phyloP scores from a whole-genome alignment of 2,113 vertebrate genomes.

The Hippoglossus stenolepis region DNA sequence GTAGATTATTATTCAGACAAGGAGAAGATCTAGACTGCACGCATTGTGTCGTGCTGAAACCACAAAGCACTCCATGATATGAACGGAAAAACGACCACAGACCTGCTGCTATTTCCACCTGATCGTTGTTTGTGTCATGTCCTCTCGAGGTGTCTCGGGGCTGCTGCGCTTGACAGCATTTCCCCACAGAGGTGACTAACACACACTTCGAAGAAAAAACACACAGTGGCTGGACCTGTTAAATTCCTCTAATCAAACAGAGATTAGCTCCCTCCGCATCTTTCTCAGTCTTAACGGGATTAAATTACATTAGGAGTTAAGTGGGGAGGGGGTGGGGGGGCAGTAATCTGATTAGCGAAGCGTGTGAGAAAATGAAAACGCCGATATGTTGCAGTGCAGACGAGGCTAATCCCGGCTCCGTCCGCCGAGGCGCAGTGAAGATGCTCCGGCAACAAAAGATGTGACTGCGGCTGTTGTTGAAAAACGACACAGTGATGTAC shows the following conservation, averaged over 20 bases:
- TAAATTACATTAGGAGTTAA: slow-evolving; percentile 45
- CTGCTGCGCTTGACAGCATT: not conserved
- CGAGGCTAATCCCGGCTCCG: slow-evolving; percentile 29
- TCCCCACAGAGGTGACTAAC: not conserved
- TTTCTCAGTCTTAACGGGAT: slow-evolving; percentile 50
- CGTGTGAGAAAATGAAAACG: slow-evolving; percentile 59
- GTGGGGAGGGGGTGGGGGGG: not conserved
- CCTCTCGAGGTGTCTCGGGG: not conserved
- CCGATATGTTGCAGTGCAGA: slow-evolving; percentile 29
- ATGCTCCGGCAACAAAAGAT: slow-evolving; percentile 57
- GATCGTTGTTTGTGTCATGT: not conserved
- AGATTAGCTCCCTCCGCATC: slow-evolving; percentile 29
- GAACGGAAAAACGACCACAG: not conserved
- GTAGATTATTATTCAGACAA: not conserved
- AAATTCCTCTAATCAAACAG: slow-evolving; percentile 2
- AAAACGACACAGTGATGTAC: not conserved
- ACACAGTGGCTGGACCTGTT: not conserved
- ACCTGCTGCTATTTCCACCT: not conserved
- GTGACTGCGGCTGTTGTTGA: slow-evolving; percentile 12
- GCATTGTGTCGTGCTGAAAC: not conserved
- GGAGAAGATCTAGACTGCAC: not conserved
- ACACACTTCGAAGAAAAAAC: not conserved
- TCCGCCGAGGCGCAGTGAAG: slow-evolving; percentile 20
- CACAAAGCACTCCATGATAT: slow-evolving; percentile 10
- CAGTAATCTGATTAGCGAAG: slow-evolving; percentile 65